Conservation (phyloP, 1,140 invertebrate species). For the Aphelenchoides avenae region DNA sequence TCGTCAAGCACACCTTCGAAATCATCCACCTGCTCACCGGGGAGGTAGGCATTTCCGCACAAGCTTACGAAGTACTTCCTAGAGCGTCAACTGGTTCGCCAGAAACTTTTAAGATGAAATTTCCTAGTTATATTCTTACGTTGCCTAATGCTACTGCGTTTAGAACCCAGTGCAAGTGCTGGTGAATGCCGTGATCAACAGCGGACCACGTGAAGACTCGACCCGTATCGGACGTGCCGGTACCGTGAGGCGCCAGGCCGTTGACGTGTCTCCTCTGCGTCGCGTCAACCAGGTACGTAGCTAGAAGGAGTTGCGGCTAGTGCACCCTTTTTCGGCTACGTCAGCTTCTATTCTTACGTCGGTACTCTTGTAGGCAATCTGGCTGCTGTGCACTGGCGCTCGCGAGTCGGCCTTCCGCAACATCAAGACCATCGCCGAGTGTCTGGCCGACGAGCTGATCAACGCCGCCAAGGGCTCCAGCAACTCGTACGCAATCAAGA, state of each 20-base stretch:
- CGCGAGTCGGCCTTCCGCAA: constrained; percentile 98
- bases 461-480: constrained; percentile 99
- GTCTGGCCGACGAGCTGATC: constrained; percentile 97
- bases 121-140: constrained; percentile 16
- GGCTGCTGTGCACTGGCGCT: constrained; percentile 95
- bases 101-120: constrained; percentile 20
- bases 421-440: constrained; percentile 99
- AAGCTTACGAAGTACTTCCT: background rate
- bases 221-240: constrained; percentile 98
- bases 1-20: constrained; percentile 98
- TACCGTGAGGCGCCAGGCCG: constrained; percentile 96
- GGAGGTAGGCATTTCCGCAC: constrained; percentile 69
- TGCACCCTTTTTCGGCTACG: no score
- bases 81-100: background rate
- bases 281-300: constrained; percentile 85
- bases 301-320: no score
- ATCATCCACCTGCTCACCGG: constrained; percentile 97
- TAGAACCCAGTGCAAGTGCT: constrained; percentile 84
- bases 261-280: constrained; percentile 94
- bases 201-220: constrained; percentile 96
- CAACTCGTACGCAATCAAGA: constrained; percentile 99
- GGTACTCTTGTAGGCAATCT: constrained; percentile 76
- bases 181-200: constrained; percentile 97
- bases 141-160: constrained; percentile 8
- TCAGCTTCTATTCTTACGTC: no score